A percentile compares a stretch with the other conserved stretches of the same genome.
phyloP scores from a whole-genome alignment of 2,888 invertebrate species.

The Zaprionus obscuricornis region DNA sequence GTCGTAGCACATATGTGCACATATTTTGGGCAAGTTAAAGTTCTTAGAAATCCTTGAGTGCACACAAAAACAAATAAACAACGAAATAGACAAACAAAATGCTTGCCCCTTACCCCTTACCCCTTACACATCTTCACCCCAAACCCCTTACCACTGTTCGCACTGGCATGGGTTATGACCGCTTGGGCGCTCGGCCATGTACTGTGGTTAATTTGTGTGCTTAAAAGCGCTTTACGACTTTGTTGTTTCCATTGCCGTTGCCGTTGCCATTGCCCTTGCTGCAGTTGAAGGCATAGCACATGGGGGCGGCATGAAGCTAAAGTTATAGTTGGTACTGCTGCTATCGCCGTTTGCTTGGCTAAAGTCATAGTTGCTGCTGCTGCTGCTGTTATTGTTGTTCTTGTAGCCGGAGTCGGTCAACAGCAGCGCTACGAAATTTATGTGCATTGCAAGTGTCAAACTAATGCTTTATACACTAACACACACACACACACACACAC shows the following conservation, averaged over 20 bases:
- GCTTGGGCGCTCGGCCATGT: constrained; percentile 68
- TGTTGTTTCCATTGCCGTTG: constrained; percentile 17
- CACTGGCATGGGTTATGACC: constrained; percentile 35
- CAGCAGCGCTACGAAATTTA: constrained; percentile 54
- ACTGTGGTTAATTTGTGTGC: constrained; percentile 82
- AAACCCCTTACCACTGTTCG: constrained; percentile 13
- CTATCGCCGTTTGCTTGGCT: background rate
- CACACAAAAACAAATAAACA: constrained; percentile 82
- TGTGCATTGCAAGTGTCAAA: constrained; percentile 81
- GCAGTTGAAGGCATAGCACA: background rate
- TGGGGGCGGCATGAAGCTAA: too few species aligned
- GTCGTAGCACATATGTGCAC: constrained; percentile 60
- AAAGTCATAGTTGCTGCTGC: background rate
- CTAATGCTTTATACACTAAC: constrained; percentile 58
- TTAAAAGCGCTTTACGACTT: constrained; percentile 82
- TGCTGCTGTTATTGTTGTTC: background rate
- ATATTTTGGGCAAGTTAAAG: constrained; percentile 78
- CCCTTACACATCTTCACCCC: background rate
- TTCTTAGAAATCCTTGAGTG: constrained; percentile 82
- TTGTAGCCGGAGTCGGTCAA: constrained; percentile 55
- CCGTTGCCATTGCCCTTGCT: background rate
- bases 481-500: constrained; percentile 14
- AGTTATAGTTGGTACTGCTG: constrained; percentile 4
- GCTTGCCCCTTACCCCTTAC: constrained; percentile 19
- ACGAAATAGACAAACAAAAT: constrained; percentile 75